Evolutionary conservation across 2,888 invertebrate species (phyloP), one percentile per base, ranked within the genome.

Genomic region (Pelosia muscerda): DNA sequence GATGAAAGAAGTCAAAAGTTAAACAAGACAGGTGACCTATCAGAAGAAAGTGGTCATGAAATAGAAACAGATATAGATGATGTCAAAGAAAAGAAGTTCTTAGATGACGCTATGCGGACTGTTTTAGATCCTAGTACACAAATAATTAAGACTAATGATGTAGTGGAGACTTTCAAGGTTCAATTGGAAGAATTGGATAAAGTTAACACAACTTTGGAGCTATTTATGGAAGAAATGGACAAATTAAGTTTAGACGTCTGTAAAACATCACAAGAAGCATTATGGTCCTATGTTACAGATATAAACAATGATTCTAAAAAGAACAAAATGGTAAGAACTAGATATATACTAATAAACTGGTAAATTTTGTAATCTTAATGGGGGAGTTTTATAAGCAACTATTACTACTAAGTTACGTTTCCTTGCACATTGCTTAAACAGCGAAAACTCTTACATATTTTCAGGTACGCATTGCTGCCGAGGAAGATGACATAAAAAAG

Each of bases 401-500:
- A n/a, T n/a, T n/a, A 58, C 56, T 67, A 49, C 23, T 55, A 22
- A 66, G 54, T 56, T 70, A 71, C 64, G 53, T 60, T 60, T 63
- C 66, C 63, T 58, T 31, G 53, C 49, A 23, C 42, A 65, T 62
- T 73, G 55, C 54, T 22, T 28, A 38, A 63, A 63, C 55, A 60
- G 26, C 55, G 34, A 15, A 34, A 38, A 28, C 28, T 26, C 23
- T 19, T 34, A 31, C 28, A 54, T n/a, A 25, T 42, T 65, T 69
- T 71, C 72, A 95, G 94, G 86, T 94, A 10, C 84, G 86, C 6
- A 90, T 93, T 68, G 91, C 93, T 55, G 92, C 92, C 0, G 91
- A 92, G 84, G 94, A 94, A 86, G 94, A 94, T 69, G 92, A 93
- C 85, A 91, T 94, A 56, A 95, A 94, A 68, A 93, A 91, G 66